Conservation (phyloP, 1,140 invertebrate species). For the Odontomachus brunneus region DNA sequence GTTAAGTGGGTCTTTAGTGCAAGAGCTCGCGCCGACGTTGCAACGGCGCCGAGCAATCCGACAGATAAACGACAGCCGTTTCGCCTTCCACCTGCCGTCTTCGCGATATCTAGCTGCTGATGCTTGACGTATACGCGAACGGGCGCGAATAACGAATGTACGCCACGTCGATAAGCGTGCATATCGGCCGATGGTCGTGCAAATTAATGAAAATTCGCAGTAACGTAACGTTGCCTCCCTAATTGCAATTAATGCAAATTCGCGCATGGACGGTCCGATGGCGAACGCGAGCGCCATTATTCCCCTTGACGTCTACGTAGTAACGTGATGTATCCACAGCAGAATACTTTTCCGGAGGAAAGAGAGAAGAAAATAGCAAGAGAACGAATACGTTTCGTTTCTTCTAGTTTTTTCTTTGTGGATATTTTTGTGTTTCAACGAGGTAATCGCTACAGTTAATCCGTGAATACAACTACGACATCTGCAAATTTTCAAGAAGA, state of each 20-base stretch:
- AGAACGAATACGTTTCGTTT: too few species aligned
- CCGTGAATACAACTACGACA: background rate
- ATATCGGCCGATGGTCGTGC: background rate
- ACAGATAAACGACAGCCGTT: constrained; percentile 50
- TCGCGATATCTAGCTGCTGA: constrained; percentile 23
- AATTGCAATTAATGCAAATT: constrained; percentile 58
- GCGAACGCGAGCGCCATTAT: constrained; percentile 24
- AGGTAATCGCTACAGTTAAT: background rate
- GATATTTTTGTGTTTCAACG: constrained; percentile 2
- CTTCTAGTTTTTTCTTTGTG: constrained; percentile 12
- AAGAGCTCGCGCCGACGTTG: constrained; percentile 14
- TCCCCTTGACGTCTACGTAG: background rate
- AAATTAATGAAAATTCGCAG: constrained; percentile 45
- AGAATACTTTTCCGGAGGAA: constrained; percentile 26
- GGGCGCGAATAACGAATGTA: constrained; percentile 19
- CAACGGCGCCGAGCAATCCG: constrained; percentile 28
- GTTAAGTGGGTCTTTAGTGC: constrained; percentile 28
- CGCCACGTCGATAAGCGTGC: constrained; percentile 3
- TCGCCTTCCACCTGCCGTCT: constrained; percentile 13
- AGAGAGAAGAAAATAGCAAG: background rate
- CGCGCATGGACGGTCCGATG: constrained; percentile 2
- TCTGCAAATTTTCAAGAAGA: background rate
- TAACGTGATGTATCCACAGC: constrained; percentile 20
- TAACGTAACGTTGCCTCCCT: constrained; percentile 15
- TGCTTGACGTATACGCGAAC: constrained; percentile 30